Evolutionary conservation across 2,797 vertebrate genomes (phyloP).

Genomic region (Sphaeramia orbicularis): DNA sequence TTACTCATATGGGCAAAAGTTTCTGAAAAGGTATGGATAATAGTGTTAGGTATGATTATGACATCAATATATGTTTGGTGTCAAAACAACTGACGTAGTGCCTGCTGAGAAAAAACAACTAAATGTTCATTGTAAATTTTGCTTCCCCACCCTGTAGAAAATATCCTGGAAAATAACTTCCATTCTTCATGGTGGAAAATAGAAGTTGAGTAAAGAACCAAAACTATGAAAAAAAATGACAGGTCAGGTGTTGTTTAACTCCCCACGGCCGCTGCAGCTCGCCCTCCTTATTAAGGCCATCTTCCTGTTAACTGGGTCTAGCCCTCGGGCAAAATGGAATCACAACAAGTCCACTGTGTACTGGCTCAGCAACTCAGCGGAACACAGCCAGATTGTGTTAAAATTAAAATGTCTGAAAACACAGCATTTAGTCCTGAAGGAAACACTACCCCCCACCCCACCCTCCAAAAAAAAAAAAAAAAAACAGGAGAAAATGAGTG

Average conservation of each 20-base stretch:
- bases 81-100: too few relatives aligned
- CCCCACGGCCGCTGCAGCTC: slow-evolving; percentile 23
- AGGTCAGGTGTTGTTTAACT: slow-evolving; percentile 14
- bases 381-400: not conserved
- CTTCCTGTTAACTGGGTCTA: slow-evolving; percentile 13
- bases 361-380: slow-evolving; percentile 4
- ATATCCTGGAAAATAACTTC: not conserved
- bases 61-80: too few relatives aligned
- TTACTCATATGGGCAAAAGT: too few relatives aligned
- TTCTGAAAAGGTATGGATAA: too few relatives aligned
- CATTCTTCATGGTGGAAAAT: not conserved
- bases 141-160: too few relatives aligned
- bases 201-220: not conserved
- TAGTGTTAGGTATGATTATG: too few relatives aligned
- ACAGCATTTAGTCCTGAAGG: not conserved
- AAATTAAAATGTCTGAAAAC: slow-evolving; percentile 3
- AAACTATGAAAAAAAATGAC: not conserved
- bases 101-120: too few relatives aligned
- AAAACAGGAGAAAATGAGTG: slow-evolving; percentile 2
- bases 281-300: slow-evolving; percentile 1
- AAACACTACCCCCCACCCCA: not conserved
- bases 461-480: too few relatives aligned
- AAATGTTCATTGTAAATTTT: too few relatives aligned
- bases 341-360: not conserved
- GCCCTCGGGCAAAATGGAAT: slow-evolving; percentile 31